Percentiles rank a stretch among this genome's conserved stretches.
phyloP scores from a whole-genome alignment of 2,888 invertebrate genomes.

The Drosophila anomalata region DNA sequence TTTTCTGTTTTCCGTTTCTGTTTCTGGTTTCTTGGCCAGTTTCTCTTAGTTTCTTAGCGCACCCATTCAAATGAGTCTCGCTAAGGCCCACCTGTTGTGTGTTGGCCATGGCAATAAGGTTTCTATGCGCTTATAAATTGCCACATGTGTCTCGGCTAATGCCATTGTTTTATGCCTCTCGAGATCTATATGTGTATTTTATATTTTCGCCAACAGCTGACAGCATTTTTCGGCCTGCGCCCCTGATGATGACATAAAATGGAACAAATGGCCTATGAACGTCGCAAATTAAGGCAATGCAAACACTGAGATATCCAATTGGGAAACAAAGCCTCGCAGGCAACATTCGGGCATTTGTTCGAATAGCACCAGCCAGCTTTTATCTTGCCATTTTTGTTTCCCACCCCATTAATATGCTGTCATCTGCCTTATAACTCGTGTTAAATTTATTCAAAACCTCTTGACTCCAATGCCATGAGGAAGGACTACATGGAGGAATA shows the following conservation, averaged over 20 bases:
- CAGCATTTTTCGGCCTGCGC: slow-evolving; percentile 57
- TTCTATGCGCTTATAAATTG: slow-evolving; percentile 59
- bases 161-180: slow-evolving; percentile 38
- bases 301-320: slow-evolving; percentile 67
- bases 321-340: slow-evolving; percentile 55
- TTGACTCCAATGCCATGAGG: slow-evolving; percentile 69
- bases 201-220: slow-evolving; percentile 55
- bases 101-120: slow-evolving; percentile 64
- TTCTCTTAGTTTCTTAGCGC: slow-evolving; percentile 40
- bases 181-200: slow-evolving; percentile 4
- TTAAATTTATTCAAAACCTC: slow-evolving; percentile 81
- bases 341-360: slow-evolving; percentile 67
- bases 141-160: slow-evolving; percentile 54
- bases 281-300: slow-evolving; percentile 74
- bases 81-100: slow-evolving; percentile 66
- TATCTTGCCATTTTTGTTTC: slow-evolving; percentile 3
- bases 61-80: slow-evolving; percentile 59
- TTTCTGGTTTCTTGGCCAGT: slow-evolving; percentile 51
- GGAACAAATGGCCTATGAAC: slow-evolving; percentile 78
- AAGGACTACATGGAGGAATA: slow-evolving; percentile 11
- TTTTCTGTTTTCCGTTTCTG: slow-evolving; percentile 26
- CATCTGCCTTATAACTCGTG: slow-evolving; percentile 72
- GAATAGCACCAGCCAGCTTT: slow-evolving; percentile 48
- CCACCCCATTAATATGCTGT: slow-evolving; percentile 35
- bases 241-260: slow-evolving; percentile 79